These are phyloP conservation scores for Gymnorhina tibicen DNA, from an alignment of 2,113 vertebrate species.

Conservation along the genomic window DNA sequence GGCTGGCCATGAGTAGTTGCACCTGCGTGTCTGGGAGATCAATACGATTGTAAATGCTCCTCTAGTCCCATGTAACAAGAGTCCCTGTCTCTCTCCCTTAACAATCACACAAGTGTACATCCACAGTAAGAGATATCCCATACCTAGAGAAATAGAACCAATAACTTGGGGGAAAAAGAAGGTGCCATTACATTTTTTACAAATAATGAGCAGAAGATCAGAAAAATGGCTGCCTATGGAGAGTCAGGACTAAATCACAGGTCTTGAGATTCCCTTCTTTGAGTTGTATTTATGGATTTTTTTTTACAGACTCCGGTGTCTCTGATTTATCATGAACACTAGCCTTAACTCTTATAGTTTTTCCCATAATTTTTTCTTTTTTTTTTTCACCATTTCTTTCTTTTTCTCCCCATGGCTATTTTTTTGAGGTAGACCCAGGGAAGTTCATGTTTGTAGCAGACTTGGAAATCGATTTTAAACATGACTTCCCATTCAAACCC, in stretches of 20 bases:
- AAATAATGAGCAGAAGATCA: neutral
- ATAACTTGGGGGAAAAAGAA: neutral
- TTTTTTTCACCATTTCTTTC: neutral
- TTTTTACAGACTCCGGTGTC: neutral
- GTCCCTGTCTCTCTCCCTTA: neutral
- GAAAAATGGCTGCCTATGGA: neutral
- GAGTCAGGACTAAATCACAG: neutral
- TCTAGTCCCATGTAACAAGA: neutral
- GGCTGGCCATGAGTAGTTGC: conserved; percentile 53
- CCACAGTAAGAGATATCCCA: neutral
- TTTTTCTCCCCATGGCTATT: neutral
- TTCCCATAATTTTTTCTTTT: neutral
- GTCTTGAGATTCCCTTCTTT: neutral
- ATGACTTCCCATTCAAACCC: conserved; percentile 38
- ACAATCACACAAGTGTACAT: neutral
- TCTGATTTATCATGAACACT: neutral
- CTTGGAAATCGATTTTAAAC: conserved; percentile 22
- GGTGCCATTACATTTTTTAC: neutral
- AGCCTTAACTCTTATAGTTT: neutral
- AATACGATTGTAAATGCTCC: conserved; percentile 33
- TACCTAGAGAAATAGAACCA: neutral
- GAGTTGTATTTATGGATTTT: neutral
- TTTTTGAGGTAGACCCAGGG: conserved; percentile 1
- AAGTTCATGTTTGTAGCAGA: neutral
- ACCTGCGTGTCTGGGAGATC: conserved; percentile 51